phyloP scores from a whole-genome alignment of 2,888 invertebrate genomes.

The Melieria crassipennis region DNA sequence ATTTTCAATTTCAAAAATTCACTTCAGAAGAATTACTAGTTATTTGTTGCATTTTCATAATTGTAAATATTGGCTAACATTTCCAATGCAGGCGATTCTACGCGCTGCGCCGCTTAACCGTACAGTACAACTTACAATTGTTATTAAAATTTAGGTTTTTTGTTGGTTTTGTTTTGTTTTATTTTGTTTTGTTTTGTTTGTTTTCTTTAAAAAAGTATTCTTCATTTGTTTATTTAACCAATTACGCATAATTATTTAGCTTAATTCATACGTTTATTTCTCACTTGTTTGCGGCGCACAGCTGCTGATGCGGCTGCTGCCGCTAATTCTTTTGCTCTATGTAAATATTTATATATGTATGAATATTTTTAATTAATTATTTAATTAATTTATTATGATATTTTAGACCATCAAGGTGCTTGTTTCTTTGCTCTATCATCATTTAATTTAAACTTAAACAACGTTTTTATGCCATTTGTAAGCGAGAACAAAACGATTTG shows the following conservation, averaged over 20 bases:
- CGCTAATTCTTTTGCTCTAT: conserved; percentile 11
- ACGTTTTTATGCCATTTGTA: conserved; percentile 9
- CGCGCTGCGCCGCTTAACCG: too few relatives aligned
- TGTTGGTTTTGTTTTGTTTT: too few relatives aligned
- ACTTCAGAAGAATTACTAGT: too few relatives aligned
- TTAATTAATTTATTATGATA: conserved; percentile 14
- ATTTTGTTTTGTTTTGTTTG: too few relatives aligned
- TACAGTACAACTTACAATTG: too few relatives aligned
- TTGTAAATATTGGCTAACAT: too few relatives aligned
- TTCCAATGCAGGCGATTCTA: too few relatives aligned
- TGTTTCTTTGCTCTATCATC: conserved; percentile 13
- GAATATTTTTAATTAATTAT: conserved; percentile 13
- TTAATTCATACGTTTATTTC: background rate
- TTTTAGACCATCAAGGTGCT: conserved; percentile 35
- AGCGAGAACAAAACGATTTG: background rate
- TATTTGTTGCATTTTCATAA: too few relatives aligned
- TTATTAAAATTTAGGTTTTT: too few relatives aligned
- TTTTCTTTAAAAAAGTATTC: too few relatives aligned
- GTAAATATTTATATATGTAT: conserved; percentile 28
- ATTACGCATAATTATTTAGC: background rate
- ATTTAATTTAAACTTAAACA: background rate
- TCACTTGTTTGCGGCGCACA: background rate
- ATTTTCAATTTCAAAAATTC: too few relatives aligned
- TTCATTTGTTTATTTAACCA: background rate
- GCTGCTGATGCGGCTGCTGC: too few relatives aligned